Base-by-base conservation (phyloP, 1,140 invertebrate genomes). In the Neodiprion virginianus region DNA sequence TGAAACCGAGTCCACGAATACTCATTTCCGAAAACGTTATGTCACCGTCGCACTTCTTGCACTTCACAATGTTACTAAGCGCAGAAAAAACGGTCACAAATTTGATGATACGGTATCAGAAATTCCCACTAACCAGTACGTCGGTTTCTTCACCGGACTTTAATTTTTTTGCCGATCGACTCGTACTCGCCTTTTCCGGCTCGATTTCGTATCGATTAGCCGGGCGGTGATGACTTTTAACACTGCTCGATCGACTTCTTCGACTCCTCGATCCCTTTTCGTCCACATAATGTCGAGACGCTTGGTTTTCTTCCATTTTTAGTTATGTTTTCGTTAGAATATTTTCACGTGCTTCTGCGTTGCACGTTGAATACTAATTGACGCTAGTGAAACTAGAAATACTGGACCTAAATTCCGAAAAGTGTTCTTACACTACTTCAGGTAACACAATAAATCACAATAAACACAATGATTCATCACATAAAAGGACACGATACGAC, bases 1-100 rank as follows among this genome's bases (percentile, higher is more conserved):
- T 50, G 61, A 73, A 73, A 12, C 72, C 28, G n/a, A 69, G 66
- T 10, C 72, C 72, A 69, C 72, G 67, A 48, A 67, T 74, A 50
- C 61, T 74, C 8, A 49, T 23, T 74, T 65, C 66, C 47, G 10
- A 40, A 67, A 74, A 74, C 8, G 7, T 69, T 4, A 69, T 14
- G 21, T 50, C 48, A n/a, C 72, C 72, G 48, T 74, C 50, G 48
- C 67, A 74, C 40, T 74, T 50, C 47, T 50, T 74, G 17, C 67
- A 69, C 72, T 74, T 74, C 2, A 50, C 67, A 4, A 74, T 10
- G 48, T 23, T 40, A n/a, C 4, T 50, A 21, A 74, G 49, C 8
- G 72, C 67, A 1, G 72, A 67, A 74, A 74, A 69, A 50, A 74
- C 67, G 7, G 48, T 50, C 17, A 74, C 47, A 69, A 74, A 74